phyloP scores from a whole-genome alignment of 2,797 vertebrate species.

The Ptychadena robeensis region DNA sequence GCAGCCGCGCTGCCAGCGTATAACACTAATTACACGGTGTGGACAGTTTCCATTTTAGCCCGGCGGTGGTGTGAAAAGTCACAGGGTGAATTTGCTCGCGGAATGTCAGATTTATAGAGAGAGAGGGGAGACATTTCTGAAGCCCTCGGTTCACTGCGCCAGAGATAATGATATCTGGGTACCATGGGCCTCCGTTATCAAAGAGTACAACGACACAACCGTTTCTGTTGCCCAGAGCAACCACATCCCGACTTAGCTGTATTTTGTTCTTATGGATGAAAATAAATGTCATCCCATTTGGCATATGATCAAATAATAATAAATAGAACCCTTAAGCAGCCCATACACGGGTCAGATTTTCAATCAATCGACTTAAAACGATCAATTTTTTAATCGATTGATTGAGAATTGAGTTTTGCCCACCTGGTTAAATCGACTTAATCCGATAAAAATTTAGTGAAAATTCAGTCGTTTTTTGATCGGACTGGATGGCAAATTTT shows the following conservation, averaged over 20 bases:
- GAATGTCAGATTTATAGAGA: neutral
- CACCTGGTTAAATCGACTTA: too few relatives aligned
- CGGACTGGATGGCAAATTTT: too few relatives aligned
- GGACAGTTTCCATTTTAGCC: constrained; percentile 32
- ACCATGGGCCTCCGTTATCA: neutral
- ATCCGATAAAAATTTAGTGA: too few relatives aligned
- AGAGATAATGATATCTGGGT: neutral
- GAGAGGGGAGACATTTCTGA: constrained; percentile 20
- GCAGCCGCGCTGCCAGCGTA: neutral
- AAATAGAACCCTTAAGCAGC: too few relatives aligned
- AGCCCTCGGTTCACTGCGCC: neutral
- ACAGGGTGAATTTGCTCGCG: neutral
- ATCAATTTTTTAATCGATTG: too few relatives aligned
- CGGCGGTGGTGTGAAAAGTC: constrained; percentile 32
- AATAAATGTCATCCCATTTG: too few relatives aligned
- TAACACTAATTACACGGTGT: constrained; percentile 23
- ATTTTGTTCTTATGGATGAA: too few relatives aligned
- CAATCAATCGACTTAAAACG: too few relatives aligned
- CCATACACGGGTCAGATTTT: too few relatives aligned
- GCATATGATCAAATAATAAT: too few relatives aligned
- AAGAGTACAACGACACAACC: neutral
- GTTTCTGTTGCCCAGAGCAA: neutral
- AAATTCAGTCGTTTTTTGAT: too few relatives aligned
- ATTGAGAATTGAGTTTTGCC: too few relatives aligned
- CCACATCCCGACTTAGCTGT: neutral